phyloP scores from a whole-genome alignment of 1,140 invertebrate genomes.

The Acromyrmex echinatior region DNA sequence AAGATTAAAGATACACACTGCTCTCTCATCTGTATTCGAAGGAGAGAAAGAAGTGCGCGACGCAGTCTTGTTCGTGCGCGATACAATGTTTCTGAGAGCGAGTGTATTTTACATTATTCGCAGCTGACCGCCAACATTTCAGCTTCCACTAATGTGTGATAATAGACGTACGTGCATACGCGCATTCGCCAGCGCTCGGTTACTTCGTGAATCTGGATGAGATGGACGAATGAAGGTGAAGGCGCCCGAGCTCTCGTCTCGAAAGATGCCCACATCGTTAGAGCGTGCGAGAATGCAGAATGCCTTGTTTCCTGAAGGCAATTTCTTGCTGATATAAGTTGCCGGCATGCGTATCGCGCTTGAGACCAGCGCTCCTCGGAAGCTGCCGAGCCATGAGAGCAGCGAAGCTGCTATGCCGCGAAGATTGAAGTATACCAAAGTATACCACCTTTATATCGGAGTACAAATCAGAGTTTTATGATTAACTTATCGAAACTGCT shows the following conservation, averaged over 20 bases:
- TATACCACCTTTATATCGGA: neutral
- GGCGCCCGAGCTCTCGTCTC: conserved; percentile 51
- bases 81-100: conserved; percentile 73
- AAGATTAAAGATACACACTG: too few species aligned
- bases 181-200: conserved; percentile 1
- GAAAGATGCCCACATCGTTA: conserved; percentile 72
- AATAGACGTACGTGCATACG: conserved; percentile 65
- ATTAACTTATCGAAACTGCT: conserved; percentile 6
- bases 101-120: conserved; percentile 73
- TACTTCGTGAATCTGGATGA: conserved; percentile 40
- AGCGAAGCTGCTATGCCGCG: neutral
- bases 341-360: conserved; percentile 56
- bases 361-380: conserved; percentile 23
- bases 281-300: conserved; percentile 74
- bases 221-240: conserved; percentile 25
- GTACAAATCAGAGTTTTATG: conserved; percentile 8
- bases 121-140: conserved; percentile 66
- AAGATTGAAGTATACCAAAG: conserved; percentile 4
- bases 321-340: conserved; percentile 74
- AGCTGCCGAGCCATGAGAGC: conserved; percentile 10
- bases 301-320: conserved; percentile 74
- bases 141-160: conserved; percentile 74
- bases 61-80: conserved; percentile 34
- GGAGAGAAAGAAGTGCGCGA: neutral
- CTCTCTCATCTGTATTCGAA: neutral